phyloP scores from a whole-genome alignment of 2,888 invertebrate species.

The Synanthedon formicaeformis region DNA sequence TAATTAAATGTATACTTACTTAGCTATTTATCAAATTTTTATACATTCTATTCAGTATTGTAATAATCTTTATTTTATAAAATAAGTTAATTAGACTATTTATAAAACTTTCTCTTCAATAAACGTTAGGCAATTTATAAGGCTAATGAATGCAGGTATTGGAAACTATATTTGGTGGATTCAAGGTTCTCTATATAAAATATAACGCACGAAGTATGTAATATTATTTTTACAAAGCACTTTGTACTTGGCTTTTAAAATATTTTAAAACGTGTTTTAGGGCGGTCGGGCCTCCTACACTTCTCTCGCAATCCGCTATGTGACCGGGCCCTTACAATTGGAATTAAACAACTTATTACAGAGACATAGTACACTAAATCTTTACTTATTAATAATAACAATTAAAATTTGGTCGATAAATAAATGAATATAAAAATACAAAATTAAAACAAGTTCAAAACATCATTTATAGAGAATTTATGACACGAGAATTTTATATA shows the following conservation, averaged over 20 bases:
- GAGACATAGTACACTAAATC: constrained; percentile 1
- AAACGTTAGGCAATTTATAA: constrained; percentile 66
- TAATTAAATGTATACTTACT: constrained; percentile 30
- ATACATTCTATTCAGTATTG: constrained; percentile 67
- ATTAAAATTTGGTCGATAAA: constrained; percentile 11
- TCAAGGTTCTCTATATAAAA: constrained; percentile 38
- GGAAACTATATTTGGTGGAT: constrained; percentile 67
- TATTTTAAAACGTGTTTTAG: constrained; percentile 5
- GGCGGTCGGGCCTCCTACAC: no score
- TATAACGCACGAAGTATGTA: constrained; percentile 39
- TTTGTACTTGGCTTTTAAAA: constrained; percentile 59
- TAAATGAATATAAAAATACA: constrained; percentile 8
- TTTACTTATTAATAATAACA: background rate
- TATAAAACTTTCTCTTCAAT: constrained; percentile 66
- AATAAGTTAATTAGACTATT: constrained; percentile 67
- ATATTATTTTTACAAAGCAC: constrained; percentile 47
- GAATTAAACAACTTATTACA: constrained; percentile 1
- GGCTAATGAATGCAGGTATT: constrained; percentile 66
- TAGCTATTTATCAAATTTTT: constrained; percentile 44
- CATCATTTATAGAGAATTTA: constrained; percentile 5
- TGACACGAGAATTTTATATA: constrained; percentile 6
- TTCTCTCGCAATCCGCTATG: no score
- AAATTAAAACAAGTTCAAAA: constrained; percentile 15
- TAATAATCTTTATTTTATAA: constrained; percentile 63
- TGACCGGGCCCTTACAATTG: constrained; percentile 3